Base-by-base conservation (phyloP, 2,888 invertebrate genomes). In the Lasioglossum villosulum region DNA sequence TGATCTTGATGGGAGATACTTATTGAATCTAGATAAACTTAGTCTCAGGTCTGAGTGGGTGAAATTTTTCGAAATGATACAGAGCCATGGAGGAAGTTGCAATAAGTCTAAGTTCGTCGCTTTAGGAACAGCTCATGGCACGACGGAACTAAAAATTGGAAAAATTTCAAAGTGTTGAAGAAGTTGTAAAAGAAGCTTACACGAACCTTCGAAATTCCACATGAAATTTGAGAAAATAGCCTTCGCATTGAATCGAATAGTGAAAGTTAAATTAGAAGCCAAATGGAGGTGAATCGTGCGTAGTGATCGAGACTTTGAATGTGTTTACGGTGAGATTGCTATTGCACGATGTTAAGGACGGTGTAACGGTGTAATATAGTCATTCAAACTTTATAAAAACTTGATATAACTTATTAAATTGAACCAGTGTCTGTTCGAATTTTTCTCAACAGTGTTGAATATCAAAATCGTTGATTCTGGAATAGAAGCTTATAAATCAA, bases 231-330 rank as follows among this genome's bases (percentile, higher is more conserved):
- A 66, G 66, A 30, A 8, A 66, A 66, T 34, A 34, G 30, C 66
- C 19, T 0, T 34, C 30, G 34, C 30, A 66, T 66, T 66, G 66
- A 66, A 66, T 34, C 34, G 66, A 66, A 66, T 66, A 34, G 66
- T 34, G 66, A 66, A 66, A 66, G 66, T 66, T 66, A 66, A 66
- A 66, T 66, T 34, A 66, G 66, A 66, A 66, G 2, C 16, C 34
- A 8, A 19, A 34, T 10, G 6, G 66, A 16, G 66, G 30, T 8
- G 34, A 4, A 2, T 66, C 27, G 59, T 27, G 6, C 14, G 27
- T 27, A 52, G 52, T 16, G 12, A 59, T 59, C 27, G 27, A 1
- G 59, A 59, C 27, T 5, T 27, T 59, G 16, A 27, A 30, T 16
- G 4, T 59, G 27, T 59, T 59, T 59, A 30, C 59, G 59, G 14